Evolutionary conservation across 1,140 invertebrate species (phyloP), one percentile per base, ranked within the genome.

Genomic region (Tetragonula clypearis): DNA sequence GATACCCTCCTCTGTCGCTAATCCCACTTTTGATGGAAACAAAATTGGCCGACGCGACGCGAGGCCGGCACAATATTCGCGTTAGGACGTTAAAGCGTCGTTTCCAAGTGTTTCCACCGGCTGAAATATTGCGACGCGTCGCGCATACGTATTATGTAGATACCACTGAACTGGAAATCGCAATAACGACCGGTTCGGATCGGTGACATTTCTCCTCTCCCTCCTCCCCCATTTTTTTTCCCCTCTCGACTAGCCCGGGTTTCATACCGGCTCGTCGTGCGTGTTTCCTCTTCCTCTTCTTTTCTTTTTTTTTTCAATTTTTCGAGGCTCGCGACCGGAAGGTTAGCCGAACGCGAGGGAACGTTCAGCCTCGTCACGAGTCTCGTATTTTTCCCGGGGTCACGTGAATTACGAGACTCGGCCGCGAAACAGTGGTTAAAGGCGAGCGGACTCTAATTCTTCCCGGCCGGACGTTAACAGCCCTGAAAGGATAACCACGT

Each of bases 401-500:
- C 17, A n/a, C 58, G 80, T 74, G 88, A 89, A 65, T 89, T 88
- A 88, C 88, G 88, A 62, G 41, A 76, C 66, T 26, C 26, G 71
- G 66, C 53, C 80, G 69, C 56, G 77, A 79, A 58, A 87, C 89
- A 90, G 86, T 90, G 86, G 87, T 89, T 89, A 88, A 89, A 84
- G 81, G 75, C 79, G 82, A 8, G 73, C 72, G 75, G 69, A 83
- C 83, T 86, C 79, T 91, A 91, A 91, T 91, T 91, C 90, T 91
- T 91, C 77, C 84, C 53, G 76, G 72, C 73, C 84, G 85, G 86
- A 90, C 90, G 82, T 91, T 91, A 91, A 91, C 90, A 90, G 87
- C 88, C 79, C 82, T 58, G 66, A 88, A 85, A 91, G 90, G 86
- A 91, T 89, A 88, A 87, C 86, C 90, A 90, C 90, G 89, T 90